These are phyloP conservation scores for Nemapogon koenigi DNA, from an alignment of 2,888 invertebrate genomes.

Conservation along the genomic window DNA sequence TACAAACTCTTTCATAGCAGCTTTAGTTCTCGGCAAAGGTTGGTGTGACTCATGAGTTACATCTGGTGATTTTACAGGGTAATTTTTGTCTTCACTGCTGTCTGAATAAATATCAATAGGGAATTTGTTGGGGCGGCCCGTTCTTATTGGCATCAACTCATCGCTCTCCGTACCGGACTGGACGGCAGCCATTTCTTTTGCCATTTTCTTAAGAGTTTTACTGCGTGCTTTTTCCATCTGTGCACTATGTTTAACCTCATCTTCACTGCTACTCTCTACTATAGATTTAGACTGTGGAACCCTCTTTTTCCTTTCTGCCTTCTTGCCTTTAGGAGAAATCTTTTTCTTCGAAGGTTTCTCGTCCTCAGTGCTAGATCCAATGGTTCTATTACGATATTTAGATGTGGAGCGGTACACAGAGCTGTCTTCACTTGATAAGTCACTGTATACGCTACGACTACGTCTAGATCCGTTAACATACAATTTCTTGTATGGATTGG, in stretches of 20 bases:
- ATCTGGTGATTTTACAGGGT: slow-evolving; percentile 66
- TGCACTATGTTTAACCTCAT: slow-evolving; percentile 50
- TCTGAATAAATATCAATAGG: slow-evolving; percentile 85
- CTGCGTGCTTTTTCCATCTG: slow-evolving; percentile 60
- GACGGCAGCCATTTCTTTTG: slow-evolving; percentile 73
- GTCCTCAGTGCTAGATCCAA: slow-evolving; percentile 67
- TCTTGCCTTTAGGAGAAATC: slow-evolving; percentile 46
- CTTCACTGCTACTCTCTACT: slow-evolving; percentile 69
- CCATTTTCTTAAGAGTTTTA: slow-evolving; percentile 73
- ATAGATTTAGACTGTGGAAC: slow-evolving; percentile 50
- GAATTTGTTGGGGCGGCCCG: slow-evolving; percentile 61
- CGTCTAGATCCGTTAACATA: slow-evolving; percentile 79
- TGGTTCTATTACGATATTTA: slow-evolving; percentile 36
- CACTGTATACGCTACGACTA: slow-evolving; percentile 71
- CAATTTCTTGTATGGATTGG: slow-evolving; percentile 76
- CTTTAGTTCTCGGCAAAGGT: slow-evolving; percentile 77
- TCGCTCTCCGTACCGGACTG: slow-evolving; percentile 80
- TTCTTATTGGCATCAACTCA: slow-evolving; percentile 72
- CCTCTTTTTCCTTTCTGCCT: slow-evolving; percentile 57
- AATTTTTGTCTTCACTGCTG: slow-evolving; percentile 72
- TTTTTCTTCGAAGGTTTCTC: slow-evolving; percentile 48
- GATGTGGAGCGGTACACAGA: slow-evolving; percentile 39
- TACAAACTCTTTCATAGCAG: slow-evolving; percentile 84
- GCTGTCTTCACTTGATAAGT: slow-evolving; percentile 60
- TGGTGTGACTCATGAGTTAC: slow-evolving; percentile 73